Evolutionary conservation across 2,888 invertebrate genomes (phyloP).

Genomic region (Scrobipalpa atriplicella): DNA sequence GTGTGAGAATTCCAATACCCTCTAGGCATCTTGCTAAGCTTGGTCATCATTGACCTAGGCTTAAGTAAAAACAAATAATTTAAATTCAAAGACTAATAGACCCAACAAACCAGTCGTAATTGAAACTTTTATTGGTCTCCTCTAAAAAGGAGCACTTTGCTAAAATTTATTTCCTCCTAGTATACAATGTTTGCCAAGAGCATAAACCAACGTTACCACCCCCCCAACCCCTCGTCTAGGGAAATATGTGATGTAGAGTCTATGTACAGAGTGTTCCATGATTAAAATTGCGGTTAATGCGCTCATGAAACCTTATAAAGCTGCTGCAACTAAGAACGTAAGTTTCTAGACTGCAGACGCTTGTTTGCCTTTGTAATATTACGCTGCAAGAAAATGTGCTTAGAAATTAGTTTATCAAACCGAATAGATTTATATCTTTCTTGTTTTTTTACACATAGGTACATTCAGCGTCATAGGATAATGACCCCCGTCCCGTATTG

Average conservation of each 20-base stretch:
- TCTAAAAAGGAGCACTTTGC: constrained; percentile 9
- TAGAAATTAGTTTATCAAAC: not conserved
- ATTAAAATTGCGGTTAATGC: constrained; percentile 4
- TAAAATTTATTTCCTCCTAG: not conserved
- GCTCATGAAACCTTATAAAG: constrained; percentile 11
- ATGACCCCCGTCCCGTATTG: no score
- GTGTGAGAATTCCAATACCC: no score
- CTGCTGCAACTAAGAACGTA: not conserved
- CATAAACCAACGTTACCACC: not conserved
- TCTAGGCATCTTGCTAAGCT: no score
- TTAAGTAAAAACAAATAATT: no score
- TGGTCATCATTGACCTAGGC: no score
- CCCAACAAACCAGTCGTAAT: not conserved
- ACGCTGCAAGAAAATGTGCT: not conserved
- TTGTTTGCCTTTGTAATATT: not conserved
- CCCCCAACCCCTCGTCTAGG: constrained; percentile 3
- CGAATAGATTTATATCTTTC: no score
- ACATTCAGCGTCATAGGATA: no score
- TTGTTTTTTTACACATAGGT: no score
- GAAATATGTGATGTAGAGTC: constrained; percentile 4
- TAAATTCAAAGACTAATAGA: no score
- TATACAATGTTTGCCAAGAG: constrained; percentile 11
- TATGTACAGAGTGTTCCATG: constrained; percentile 1
- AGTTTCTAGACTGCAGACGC: not conserved
- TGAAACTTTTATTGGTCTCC: constrained; percentile 1